A percentile compares a stretch with the other conserved stretches of the same genome.
Evolutionary conservation across 92 coral and sea anemone species (phyloP).

Genomic region (Phenganax subtilis): DNA sequence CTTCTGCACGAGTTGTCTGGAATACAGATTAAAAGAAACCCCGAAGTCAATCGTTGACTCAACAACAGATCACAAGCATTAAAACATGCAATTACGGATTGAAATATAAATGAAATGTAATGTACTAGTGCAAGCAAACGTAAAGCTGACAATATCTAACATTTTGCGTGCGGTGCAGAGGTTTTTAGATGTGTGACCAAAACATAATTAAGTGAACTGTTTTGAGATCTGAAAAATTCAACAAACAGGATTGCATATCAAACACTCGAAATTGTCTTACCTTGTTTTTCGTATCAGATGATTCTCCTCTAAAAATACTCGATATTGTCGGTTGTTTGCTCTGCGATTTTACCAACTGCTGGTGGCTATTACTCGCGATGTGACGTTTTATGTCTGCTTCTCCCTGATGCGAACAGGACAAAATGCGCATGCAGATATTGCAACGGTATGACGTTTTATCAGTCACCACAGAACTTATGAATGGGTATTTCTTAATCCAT

Average conservation of each 20-base stretch:
- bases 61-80: too few species aligned
- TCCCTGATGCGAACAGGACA: too few species aligned
- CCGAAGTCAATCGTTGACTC: neutral
- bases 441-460: neutral
- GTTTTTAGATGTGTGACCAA: constrained; percentile 1
- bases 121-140: too few species aligned
- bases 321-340: neutral
- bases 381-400: too few species aligned
- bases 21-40: constrained; percentile 7
- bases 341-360: neutral
- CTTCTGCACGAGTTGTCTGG: constrained; percentile 27
- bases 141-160: too few species aligned
- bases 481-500: constrained; percentile 12
- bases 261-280: neutral
- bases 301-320: constrained; percentile 4
- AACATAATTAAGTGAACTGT: neutral
- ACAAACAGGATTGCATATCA: too few species aligned
- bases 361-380: too few species aligned
- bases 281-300: constrained; percentile 12
- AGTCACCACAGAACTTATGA: neutral
- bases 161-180: neutral
- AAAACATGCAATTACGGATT: too few species aligned
- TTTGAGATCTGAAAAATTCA: neutral
- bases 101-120: too few species aligned
- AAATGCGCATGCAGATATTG: neutral